phyloP scores from a whole-genome alignment of 2,113 vertebrate genomes.

The Delphinapterus leucas region DNA sequence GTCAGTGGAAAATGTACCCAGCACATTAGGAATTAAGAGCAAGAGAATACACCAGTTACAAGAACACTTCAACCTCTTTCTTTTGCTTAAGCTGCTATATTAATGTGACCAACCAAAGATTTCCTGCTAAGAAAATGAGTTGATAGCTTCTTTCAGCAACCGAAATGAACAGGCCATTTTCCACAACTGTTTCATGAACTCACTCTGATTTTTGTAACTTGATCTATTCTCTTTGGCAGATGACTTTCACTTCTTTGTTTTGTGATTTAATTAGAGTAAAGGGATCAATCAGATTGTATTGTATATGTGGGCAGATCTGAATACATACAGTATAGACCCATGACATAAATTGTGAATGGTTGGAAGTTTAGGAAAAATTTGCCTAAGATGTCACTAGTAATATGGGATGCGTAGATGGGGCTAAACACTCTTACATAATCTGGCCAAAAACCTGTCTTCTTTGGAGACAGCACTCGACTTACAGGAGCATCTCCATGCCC shows the following conservation, averaged over 20 bases:
- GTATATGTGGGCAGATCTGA: not conserved
- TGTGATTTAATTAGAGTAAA: not conserved
- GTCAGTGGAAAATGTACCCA: not conserved
- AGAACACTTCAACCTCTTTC: not conserved
- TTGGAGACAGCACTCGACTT: not conserved
- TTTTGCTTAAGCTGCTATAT: not conserved
- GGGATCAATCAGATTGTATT: not conserved
- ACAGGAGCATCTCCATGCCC: not conserved
- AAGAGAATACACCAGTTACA: not conserved
- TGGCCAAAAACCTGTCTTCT: not conserved
- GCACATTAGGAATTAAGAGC: not conserved
- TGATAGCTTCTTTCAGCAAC: slow-evolving; percentile 30
- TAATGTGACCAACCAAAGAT: not conserved
- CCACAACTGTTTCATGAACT: slow-evolving; percentile 36
- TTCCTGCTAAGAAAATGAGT: not conserved
- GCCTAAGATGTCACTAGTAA: not conserved
- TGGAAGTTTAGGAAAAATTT: not conserved
- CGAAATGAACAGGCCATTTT: slow-evolving; percentile 23
- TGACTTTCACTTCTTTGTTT: not conserved
- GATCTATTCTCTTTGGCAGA: not conserved
- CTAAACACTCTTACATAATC: not conserved
- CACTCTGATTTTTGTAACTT: not conserved
- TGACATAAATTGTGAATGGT: not conserved
- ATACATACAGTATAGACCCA: not conserved
- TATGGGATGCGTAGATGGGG: not conserved